Base-by-base conservation (phyloP, 2,113 vertebrate species). In the Seriola quinqueradiata region DNA sequence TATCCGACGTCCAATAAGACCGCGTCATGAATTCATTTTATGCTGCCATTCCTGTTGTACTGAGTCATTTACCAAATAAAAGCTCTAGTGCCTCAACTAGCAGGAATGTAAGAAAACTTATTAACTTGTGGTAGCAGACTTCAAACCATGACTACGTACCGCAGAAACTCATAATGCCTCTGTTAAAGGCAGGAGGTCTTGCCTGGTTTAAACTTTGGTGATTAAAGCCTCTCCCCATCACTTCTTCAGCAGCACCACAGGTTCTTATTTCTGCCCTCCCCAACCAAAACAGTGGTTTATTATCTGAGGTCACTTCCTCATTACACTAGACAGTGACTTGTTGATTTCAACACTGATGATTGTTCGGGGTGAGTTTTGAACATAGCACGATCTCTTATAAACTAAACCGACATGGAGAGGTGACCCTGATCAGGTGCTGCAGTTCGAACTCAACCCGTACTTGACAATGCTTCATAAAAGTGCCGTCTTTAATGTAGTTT, bases 21-120 rank as follows among this genome's bases (percentile, higher is more conserved):
- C 0, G 1, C 25, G 44, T 3, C 3, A 42, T 10, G 0, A 44
- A 25, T 40, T 48, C n/a, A 23, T 4, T 81, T 32, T 36, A 54
- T 32, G 46, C 23, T 40, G 19, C 28, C 50, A 75, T 65, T 69
- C 58, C 54, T 50, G n/a, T 12, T 14, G 50, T 14, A 65, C 32
- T 36, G 36, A 44, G 71, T 79, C 71, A 72, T 54, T 12, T 32
- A 40, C 38, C n/a, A 63, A 57, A 63, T 42, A 50, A 67, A 71
- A 8, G 11, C 46, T 72, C n/a, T 8, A 8, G 36, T 77, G 38
- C 46, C 28, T 64, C 38, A 60, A 75, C 70, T 40, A 70, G 48
- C 59, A 55, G 66, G 66, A 79, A 75, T 48, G 46, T 32, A 75
- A 61, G 66, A 70, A 70, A 48, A 73, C 32, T 17, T 67, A 68